Percentiles rank a stretch among this genome's conserved stretches.
Conservation (phyloP, 2,113 vertebrate species). For the Arizona elegans region DNA sequence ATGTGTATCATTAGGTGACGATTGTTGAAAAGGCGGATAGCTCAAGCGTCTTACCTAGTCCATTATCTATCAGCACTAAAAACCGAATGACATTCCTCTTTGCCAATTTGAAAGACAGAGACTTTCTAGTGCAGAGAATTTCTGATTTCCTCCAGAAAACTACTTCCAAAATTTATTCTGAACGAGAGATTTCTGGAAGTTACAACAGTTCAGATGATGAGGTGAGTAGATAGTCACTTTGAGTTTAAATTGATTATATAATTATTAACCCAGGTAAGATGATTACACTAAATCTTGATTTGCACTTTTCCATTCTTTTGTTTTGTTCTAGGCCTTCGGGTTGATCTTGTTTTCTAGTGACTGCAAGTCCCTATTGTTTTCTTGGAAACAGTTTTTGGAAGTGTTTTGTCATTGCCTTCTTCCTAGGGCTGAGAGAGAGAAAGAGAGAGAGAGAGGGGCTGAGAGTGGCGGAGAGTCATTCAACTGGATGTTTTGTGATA, state of each 20-base stretch:
- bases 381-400: background rate
- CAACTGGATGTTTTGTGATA: background rate
- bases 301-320: background rate
- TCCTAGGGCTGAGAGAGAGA: background rate
- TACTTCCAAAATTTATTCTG: slow-evolving; percentile 86
- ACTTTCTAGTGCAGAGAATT: slow-evolving; percentile 97
- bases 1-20: slow-evolving; percentile 80
- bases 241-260: background rate
- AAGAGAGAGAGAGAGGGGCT: no score
- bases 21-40: slow-evolving; percentile 99
- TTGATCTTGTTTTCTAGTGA: background rate
- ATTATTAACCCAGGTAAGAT: background rate
- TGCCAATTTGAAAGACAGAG: slow-evolving; percentile 93
- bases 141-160: slow-evolving; percentile 97
- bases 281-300: background rate
- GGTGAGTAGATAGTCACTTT: slow-evolving; percentile 64
- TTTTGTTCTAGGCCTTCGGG: background rate
- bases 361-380: background rate
- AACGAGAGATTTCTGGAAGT: slow-evolving; percentile 85
- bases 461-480: background rate
- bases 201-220: slow-evolving; percentile 90
- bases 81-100: slow-evolving; percentile 99
- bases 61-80: slow-evolving; percentile 95
- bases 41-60: slow-evolving; percentile 93
- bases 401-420: background rate